These are phyloP conservation scores for Rotaria sp. DNA, from an alignment of 2,888 invertebrate genomes.

Conservation along the genomic window DNA sequence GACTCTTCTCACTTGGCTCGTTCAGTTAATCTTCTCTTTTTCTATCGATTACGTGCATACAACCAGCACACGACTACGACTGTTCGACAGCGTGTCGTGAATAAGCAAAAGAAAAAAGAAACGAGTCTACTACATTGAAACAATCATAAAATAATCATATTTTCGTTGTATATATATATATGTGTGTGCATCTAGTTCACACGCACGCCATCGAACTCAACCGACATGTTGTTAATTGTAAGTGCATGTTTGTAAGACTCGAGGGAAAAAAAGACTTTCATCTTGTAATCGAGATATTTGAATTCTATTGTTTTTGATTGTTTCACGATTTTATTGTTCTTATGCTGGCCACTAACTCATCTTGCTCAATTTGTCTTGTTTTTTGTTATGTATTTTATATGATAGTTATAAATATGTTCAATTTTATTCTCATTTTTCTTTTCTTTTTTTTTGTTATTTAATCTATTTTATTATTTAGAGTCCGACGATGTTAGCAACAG, in stretches of 20 bases:
- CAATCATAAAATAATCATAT: conserved; percentile 22
- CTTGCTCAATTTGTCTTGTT: neutral
- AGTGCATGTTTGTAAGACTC: neutral
- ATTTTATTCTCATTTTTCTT: neutral
- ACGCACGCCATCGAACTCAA: neutral
- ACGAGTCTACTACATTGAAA: conserved; percentile 1
- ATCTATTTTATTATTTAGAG: neutral
- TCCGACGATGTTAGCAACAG: neutral
- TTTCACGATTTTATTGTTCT: neutral
- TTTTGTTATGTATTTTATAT: neutral
- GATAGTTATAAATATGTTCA: neutral
- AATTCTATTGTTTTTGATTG: neutral
- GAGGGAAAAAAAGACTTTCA: conserved; percentile 3
- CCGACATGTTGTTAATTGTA: conserved; percentile 15
- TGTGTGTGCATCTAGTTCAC: conserved; percentile 7
- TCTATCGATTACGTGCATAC: neutral
- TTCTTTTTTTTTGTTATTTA: neutral
- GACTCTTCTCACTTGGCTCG: neutral
- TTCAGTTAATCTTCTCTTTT: neutral
- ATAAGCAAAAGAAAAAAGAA: neutral
- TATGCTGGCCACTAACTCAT: neutral
- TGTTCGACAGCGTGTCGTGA: neutral
- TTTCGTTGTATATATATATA: neutral
- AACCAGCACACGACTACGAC: neutral
- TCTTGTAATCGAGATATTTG: neutral